Percentiles rank a stretch among this genome's conserved stretches.
Conservation (phyloP, 2,797 vertebrate species). For the Ctenopoma multispine region DNA sequence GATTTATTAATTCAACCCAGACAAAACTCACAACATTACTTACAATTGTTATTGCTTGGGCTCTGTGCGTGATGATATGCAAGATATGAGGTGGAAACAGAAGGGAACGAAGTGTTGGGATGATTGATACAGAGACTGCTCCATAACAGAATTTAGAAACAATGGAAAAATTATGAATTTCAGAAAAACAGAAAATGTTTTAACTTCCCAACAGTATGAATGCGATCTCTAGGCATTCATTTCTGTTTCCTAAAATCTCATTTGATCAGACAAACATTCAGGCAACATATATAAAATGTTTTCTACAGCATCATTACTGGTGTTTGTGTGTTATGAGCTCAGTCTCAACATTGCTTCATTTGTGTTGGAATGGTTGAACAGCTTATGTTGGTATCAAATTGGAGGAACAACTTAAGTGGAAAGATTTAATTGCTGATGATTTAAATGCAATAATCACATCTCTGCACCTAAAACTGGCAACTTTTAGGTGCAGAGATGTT, state of each 20-base stretch:
- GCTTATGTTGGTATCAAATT: background rate
- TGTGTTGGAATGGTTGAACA: conserved; percentile 1
- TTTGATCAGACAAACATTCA: conserved; percentile 12
- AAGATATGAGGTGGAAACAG: conserved; percentile 59
- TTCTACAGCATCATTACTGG: background rate
- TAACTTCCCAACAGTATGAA: background rate
- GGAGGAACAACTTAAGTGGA: background rate
- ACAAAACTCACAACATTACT: conserved; percentile 77
- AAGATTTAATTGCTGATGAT: background rate
- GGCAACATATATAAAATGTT: background rate
- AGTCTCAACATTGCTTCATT: background rate
- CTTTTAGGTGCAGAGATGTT: too few species aligned
- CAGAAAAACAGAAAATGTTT: conserved; percentile 10
- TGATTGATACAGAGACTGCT: conserved; percentile 41
- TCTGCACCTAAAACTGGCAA: background rate
- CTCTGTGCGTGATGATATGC: conserved; percentile 39
- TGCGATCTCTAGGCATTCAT: background rate
- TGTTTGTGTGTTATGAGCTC: background rate
- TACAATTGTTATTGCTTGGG: conserved; percentile 69
- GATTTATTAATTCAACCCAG: conserved; percentile 84
- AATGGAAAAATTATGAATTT: conserved; percentile 36
- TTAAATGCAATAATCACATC: background rate
- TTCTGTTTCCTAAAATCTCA: background rate
- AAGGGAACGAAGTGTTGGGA: conserved; percentile 35
- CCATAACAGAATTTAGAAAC: conserved; percentile 24